phyloP scores from a whole-genome alignment of 2,113 vertebrate species.

The Microtus oregoni region DNA sequence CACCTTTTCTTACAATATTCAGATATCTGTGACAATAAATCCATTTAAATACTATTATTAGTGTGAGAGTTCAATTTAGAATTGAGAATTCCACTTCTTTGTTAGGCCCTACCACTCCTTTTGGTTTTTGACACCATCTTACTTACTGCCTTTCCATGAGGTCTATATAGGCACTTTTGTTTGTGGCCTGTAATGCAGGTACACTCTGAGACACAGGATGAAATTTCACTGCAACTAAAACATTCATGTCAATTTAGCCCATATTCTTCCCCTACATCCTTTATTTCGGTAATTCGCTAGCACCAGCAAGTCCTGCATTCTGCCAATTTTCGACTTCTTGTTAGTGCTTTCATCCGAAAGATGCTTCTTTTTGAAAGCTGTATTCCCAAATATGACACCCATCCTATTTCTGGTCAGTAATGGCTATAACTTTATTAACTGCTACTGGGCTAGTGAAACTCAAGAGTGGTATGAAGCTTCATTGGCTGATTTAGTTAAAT shows the following conservation, averaged over 20 bases:
- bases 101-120: neutral
- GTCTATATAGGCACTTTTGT: neutral
- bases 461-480: neutral
- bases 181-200: neutral
- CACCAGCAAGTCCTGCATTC: neutral
- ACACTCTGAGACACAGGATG: neutral
- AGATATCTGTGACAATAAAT: conserved; percentile 42
- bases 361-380: conserved; percentile 14
- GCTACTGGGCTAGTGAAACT: neutral
- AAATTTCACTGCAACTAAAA: neutral
- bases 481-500: neutral
- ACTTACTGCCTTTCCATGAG: neutral
- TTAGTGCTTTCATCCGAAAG: neutral
- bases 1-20: neutral
- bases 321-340: neutral
- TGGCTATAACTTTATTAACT: neutral
- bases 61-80: neutral
- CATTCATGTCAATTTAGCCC: neutral
- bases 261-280: neutral
- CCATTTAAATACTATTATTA: neutral
- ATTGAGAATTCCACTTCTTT: neutral
- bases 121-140: neutral
- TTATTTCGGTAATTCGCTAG: neutral
- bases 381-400: neutral
- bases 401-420: neutral